Conservation (phyloP, 2,797 vertebrate genomes). For the Anguilla anguilla region DNA sequence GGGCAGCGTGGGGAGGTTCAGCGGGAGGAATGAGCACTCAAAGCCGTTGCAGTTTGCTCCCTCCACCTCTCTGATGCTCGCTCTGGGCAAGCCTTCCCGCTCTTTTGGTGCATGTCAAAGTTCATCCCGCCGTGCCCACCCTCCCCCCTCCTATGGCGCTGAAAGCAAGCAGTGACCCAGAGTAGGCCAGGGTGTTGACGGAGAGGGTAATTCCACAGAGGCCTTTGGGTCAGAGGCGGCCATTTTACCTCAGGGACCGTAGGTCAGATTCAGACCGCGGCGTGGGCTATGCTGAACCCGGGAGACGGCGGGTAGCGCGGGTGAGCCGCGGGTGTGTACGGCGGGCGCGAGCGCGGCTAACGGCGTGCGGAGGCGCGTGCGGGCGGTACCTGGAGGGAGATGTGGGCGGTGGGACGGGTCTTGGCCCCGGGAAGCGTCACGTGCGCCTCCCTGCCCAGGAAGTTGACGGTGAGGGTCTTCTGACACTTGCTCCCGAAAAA, state of each 20-base stretch:
- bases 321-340: not conserved
- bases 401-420: constrained; percentile 85
- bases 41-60: not conserved
- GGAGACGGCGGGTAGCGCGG: too few relatives aligned
- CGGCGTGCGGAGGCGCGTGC: not conserved
- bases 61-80: not conserved
- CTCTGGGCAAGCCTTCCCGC: not conserved
- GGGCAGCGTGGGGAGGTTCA: not conserved
- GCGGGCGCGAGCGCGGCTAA: too few relatives aligned
- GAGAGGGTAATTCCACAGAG: not conserved
- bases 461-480: constrained; percentile 90
- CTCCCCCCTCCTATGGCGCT: not conserved
- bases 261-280: not conserved
- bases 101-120: not conserved
- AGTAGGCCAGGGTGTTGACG: not conserved
- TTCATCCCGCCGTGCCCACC: not conserved
- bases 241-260: not conserved
- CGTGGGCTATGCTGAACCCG: not conserved
- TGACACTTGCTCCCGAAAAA: constrained; percentile 90
- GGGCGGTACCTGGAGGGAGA: constrained; percentile 87
- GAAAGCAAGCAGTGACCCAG: not conserved
- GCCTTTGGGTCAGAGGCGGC: not conserved
- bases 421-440: constrained; percentile 84
- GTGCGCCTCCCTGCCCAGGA: constrained; percentile 87
- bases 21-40: not conserved